Evolutionary conservation across 2,113 vertebrate species (phyloP), one percentile per base, ranked within the genome.

Genomic region (Coryphaenoides rupestris): DNA sequence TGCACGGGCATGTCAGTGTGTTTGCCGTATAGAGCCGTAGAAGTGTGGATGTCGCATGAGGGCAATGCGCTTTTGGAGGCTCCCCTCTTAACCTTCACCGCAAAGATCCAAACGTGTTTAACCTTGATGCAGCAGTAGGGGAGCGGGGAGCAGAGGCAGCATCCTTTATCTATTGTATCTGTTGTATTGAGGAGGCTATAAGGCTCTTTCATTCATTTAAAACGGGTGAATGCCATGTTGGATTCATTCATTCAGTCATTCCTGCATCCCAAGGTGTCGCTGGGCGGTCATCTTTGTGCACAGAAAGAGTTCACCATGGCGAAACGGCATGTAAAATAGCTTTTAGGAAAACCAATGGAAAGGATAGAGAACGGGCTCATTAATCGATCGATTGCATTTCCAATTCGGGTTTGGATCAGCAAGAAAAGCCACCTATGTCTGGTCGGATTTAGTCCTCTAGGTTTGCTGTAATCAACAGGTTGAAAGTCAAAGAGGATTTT

Each of bases 391-490:
- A 77, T 81, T n/a, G n/a, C 45, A 76, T 60, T 66, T 28, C 58
- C 65, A n/a, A n/a, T n/a, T n/a, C 78, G n/a, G 69, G 61, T 70
- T 21, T 78, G 65, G 68, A 81, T 75, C 75, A 63, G 66, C 73
- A 68, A 66, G 47, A n/a, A n/a, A 70, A 78, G 73, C 84, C 62
- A 67, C 85, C n/a, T n/a, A 69, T 68, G 83, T 60, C 77, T 72
- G 70, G 72, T 67, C 75, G 26, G 78, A 68, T 80, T 81, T 66
- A 74, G 71, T 81, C 60, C 73, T 73, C 61, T 72, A 80, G 85
- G 75, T 82, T 81, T 76, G 77, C 73, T 50, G 74, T 85, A 86
- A 92, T 91, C 91, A 92, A 92, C 90, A 92, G 91, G 91, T 92
- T 87, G 85, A 86, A 89, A 89, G 85, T 87, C 84, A 81, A 87